Evolutionary conservation across 1,140 invertebrate species (phyloP), one percentile per base, ranked within the genome.

Genomic region (Lutraria rhynchaena): DNA sequence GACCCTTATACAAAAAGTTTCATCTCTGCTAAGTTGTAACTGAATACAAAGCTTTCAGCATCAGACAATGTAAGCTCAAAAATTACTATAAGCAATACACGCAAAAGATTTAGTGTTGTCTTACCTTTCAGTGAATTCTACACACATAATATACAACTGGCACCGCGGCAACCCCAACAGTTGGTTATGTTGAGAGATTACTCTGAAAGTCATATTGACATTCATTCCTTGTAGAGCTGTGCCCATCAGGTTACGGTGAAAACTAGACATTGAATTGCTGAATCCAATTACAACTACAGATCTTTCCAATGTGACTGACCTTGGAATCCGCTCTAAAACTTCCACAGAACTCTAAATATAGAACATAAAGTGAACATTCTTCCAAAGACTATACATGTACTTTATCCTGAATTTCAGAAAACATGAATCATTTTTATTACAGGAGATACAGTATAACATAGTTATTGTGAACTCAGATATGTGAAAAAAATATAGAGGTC

Each of bases 121-220:
- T 46, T 11, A 46, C 7, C 7, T 46, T 19, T 46, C 7, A 46
- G 44, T 46, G 19, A 46, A 46, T 46, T 61, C n/a, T n/a, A n/a
- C n/a, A 61, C 58, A 61, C 31, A 61, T 35, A 9, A 61, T 35
- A 61, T 35, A 61, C 17, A 61, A 61, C 11, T 37, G 33, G 58
- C 58, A 61, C 41, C 17, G 33, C 19, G 58, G 58, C 58, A 61
- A 19, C 7, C n/a, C 19, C 19, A 35, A 19, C 11, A 61, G 31
- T 15, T 61, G 58, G 33, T 61, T 35, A 61, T 61, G 58, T 9
- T 35, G 58, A 3, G 31, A 35, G 1, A 61, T 35, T 35, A 61
- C 58, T n/a, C 3, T 4, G 4, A 61, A 35, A 15, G 58, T 35
- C 13, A 35, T 35, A 15, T 4, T 61, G 19, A 61, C 58, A 17